Evolutionary conservation across 2,797 vertebrate genomes (phyloP), one percentile per base, ranked within the genome.

Genomic region (Sylvia borin): DNA sequence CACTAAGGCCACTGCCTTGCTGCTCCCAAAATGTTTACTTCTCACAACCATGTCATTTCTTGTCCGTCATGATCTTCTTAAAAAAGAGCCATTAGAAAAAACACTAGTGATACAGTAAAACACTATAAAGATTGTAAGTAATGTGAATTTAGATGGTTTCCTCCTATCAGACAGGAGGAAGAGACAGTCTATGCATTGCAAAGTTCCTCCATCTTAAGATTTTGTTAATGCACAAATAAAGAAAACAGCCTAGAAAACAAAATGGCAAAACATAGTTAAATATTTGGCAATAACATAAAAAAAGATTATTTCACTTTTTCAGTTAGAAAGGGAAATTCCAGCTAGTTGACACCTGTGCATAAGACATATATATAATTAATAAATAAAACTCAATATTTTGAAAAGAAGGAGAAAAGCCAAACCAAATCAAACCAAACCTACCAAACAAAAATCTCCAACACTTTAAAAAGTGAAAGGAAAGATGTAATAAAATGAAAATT

Each of bases 1-100:
- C 6, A 7, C 7, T 10, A 9, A 9, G 11, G 4, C 8, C 5
- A 8, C 12, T 3, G 11, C 3, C 11, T 16, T 40, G 12, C 11
- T 8, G 1, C 7, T 60, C 11, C n/a, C 40, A 55, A 34, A 53
- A 36, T 42, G 12, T 47, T 66, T 61, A 53, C 11, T 57, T 85
- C 19, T 66, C 60, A 73, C 9, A 65, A 68, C 2, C 2, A 11
- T n/a, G 24, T 6, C 7, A 22, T n/a, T 61, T 61, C 22, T 73
- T 76, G 8, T 48, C 9, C 25, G 19, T 54, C 75, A 61, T 29
- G 85, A 72, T 29, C 4, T n/a, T 53, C 32, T 61, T 5, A 43
- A 70, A 83, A 70, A 20, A 67, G 7, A 79, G 4, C 2, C 11
- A 40, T 65, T 47, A 24, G 3, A 55, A 82, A 89, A 82, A 89